Conservation (phyloP, 2,888 invertebrate species). For the Pharmacophagus antenor region DNA sequence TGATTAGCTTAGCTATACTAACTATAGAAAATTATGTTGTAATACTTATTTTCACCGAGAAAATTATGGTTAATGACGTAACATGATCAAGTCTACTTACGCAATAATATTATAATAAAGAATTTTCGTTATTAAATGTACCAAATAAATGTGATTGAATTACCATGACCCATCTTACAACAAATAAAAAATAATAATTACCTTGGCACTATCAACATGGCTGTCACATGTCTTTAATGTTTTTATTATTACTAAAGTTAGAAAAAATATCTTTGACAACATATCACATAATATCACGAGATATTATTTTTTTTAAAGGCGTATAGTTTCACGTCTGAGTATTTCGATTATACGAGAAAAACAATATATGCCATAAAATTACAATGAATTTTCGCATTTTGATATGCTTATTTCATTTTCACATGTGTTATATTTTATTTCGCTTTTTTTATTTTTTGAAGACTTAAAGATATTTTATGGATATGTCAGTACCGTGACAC, state of each 20-base stretch:
- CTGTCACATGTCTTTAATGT: constrained; percentile 35
- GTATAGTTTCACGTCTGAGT: background rate
- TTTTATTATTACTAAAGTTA: constrained; percentile 28
- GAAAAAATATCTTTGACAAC: constrained; percentile 16
- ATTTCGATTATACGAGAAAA: background rate
- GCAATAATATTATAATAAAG: too few relatives aligned
- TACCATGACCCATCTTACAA: too few relatives aligned
- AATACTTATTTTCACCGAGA: too few relatives aligned
- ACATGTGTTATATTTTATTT: background rate
- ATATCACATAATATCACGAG: constrained; percentile 23
- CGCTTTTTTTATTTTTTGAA: too few relatives aligned
- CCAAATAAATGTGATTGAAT: too few relatives aligned
- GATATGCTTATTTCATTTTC: background rate
- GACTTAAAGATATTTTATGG: too few relatives aligned
- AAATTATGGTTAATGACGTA: too few relatives aligned
- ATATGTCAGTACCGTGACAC: too few relatives aligned
- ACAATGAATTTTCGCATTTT: background rate
- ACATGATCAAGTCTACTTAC: too few relatives aligned
- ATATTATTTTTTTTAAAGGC: background rate
- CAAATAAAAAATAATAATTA: constrained; percentile 39
- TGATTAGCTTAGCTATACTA: too few relatives aligned
- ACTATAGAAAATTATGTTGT: too few relatives aligned
- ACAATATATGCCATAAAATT: background rate
- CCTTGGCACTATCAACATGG: constrained; percentile 66
- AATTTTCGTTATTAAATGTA: too few relatives aligned